Evolutionary conservation across 2,888 invertebrate genomes (phyloP), one percentile per base, ranked within the genome.

Genomic region (Tetheella fluctuosa): DNA sequence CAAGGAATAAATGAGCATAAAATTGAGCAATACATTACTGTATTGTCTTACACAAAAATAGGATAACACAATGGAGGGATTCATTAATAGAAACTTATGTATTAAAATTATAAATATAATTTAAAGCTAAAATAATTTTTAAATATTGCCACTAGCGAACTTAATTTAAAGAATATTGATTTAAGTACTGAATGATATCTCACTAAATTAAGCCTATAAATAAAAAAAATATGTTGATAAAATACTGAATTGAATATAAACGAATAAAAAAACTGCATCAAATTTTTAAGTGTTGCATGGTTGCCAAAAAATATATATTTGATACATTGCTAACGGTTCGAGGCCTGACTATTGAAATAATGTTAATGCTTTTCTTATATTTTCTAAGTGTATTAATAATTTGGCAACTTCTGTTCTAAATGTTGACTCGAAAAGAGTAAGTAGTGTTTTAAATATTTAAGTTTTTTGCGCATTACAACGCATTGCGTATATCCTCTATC

Each of bases 11-110:
- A 86, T 91, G 91, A 91, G 91, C 91, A 89, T 76, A 83, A 80
- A 67, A 61, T 90, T 91, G 92, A 91, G 92, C 92, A 91, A 92
- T 87, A 91, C 90, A 78, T 57, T 59, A 69, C 52, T 65, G 90
- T 91, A 91, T 91, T 90, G 91, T 90, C 89, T 82, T 84, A 20
- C 37, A 34, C 69, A 59, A 62, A n/a, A 63, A 67, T 60, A 59
- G 55, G 59, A 72, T 69, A 75, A 67, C 61, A 71, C 71, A 69
- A 77, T 86, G 85, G 85, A 89, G 83, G 86, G 86, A 86, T 79
- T 81, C 71, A 65, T 76, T 65, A 64, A 76, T 76, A 75, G 68
- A 74, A 74, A 77, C 73, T 76, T 80, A 73, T 74, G 75, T 70
- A 73, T 58, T 67, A 71, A 69, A 69, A 63, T 59, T 65, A 69